Base-by-base conservation (phyloP, 1,140 invertebrate genomes). In the Leptonema lineaticorne region DNA sequence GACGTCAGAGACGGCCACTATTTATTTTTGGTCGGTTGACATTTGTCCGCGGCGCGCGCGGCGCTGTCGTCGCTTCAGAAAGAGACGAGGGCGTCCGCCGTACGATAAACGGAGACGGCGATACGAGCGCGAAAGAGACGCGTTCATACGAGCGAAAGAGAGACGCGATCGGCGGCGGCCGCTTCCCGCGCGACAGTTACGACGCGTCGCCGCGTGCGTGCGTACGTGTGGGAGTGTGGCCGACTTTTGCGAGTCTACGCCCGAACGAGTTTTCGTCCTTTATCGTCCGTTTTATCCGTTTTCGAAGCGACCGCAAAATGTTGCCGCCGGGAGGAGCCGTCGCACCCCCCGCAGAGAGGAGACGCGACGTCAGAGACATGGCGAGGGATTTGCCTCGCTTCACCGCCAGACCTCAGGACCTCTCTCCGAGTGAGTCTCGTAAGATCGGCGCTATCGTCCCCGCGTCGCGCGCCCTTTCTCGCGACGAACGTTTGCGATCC, bases 321-420 rank as follows among this genome's bases (percentile, higher is more conserved):
- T 76, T 82, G 78, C 79, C 80, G 76, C 80, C 80, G 76, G 78
- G 79, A 76, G 78, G 77, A 77, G 75, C 75, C 78, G 74, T 76
- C 75, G 50, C 24, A 2, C 77, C 74, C 76, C 74, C 78, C 69
- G 81, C 77, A 71, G 79, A 81, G 71, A 78, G 82, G 60, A 75
- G 80, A 66, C 75, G 80, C 24, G 78, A 82, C 74, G 78, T 81
- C 18, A 76, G 79, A 70, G 80, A 81, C 74, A 75, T 81, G 63
- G 78, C 79, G 9, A 68, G 79, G 62, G 81, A 83, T 27, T 80
- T 82, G 48, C 77, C 78, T 29, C 76, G 79, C 64, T 78, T 81
- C 66, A 73, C 78, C 27, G 68, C 66, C 5, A 9, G 48, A 24
- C 29, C 28, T n/a, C 68, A 68, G 60, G 60, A 57, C 33, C 41